Evolutionary conservation across 2,797 vertebrate genomes (phyloP), one percentile per base, ranked within the genome.

Genomic region (Clarias fuscus): DNA sequence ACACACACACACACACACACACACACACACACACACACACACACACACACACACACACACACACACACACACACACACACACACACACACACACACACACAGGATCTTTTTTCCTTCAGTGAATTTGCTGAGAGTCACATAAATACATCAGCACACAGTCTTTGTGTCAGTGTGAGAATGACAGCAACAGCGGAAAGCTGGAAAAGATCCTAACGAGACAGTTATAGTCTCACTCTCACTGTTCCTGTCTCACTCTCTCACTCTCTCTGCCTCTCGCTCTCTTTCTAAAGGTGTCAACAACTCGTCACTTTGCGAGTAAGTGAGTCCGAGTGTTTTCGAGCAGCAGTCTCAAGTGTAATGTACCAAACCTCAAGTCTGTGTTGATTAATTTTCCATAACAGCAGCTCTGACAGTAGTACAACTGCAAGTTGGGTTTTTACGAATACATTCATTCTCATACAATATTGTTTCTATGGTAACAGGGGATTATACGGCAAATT

Each of bases 51-150:
- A 30, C 58, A 30, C 58, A 56, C 82, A 65, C 27, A 20, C 20
- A 71, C 37, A 83, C 56, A 78, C 73, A 68, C 75, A 58, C 43
- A 20, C 64, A 70, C 81, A 24, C 17, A 15, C 48, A 65, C 17
- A 33, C 33, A 33, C 5, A 65, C 62, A 65, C 62, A 64, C 62
- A 30, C 58, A 30, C 58, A 56, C 82, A 65, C 27, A 20, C 20
- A 71, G 64, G 37, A 78, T 86, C 61, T 43, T 64, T 64, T 72
- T 37, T 72, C 82, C 68, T 75, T 81, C n/a, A 0, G 65, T 86
- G 76, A 87, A 90, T 93, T 90, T 88, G 82, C 83, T 86, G 91
- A 85, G 88, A 86, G 84, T 84, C 84, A 89, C 78, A 86, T 83
- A 82, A 71, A 76, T 88, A 89, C 85, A 85, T 89, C 84, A 89